A percentile compares a stretch with the other conserved stretches of the same genome.
phyloP scores from a whole-genome alignment of 2,888 invertebrate species.

The Luffia ferchaultella region DNA sequence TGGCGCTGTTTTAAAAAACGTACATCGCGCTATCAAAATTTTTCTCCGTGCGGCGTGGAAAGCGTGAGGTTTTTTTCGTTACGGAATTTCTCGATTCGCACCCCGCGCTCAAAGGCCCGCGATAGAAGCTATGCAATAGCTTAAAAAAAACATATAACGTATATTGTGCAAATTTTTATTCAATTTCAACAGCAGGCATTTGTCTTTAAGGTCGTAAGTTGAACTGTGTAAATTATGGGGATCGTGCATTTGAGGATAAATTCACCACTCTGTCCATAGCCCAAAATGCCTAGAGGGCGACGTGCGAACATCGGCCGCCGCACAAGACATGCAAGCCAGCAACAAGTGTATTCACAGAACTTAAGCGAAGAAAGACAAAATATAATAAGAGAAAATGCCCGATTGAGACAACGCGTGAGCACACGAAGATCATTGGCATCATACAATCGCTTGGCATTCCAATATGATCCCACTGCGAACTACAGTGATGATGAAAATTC shows the following conservation, averaged over 20 bases:
- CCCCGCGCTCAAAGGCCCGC: too few species aligned
- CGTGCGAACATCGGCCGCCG: slow-evolving; percentile 21
- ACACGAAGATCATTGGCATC: neutral
- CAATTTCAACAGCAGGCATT: too few species aligned
- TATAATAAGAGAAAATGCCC: neutral
- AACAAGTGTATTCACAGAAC: slow-evolving; percentile 19
- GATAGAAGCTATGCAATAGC: too few species aligned
- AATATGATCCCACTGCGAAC: slow-evolving; percentile 20
- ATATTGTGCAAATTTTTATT: too few species aligned
- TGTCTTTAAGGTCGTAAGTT: too few species aligned
- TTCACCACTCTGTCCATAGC: slow-evolving; percentile 19
- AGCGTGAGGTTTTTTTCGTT: too few species aligned
- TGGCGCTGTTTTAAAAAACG: too few species aligned
- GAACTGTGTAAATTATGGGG: slow-evolving; percentile 19
- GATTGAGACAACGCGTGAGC: neutral
- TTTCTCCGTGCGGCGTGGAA: too few species aligned
- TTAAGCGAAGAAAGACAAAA: slow-evolving; percentile 9
- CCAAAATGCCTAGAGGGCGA: slow-evolving; percentile 22
- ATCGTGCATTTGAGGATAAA: slow-evolving; percentile 18
- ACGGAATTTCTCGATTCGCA: too few species aligned
- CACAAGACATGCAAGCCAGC: slow-evolving; percentile 20
- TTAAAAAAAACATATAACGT: too few species aligned
- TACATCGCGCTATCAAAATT: too few species aligned
- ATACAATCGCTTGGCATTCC: slow-evolving; percentile 20
- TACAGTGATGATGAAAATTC: slow-evolving; percentile 23